phyloP scores from a whole-genome alignment of 2,797 vertebrate genomes.

The Crypturellus tataupa region DNA sequence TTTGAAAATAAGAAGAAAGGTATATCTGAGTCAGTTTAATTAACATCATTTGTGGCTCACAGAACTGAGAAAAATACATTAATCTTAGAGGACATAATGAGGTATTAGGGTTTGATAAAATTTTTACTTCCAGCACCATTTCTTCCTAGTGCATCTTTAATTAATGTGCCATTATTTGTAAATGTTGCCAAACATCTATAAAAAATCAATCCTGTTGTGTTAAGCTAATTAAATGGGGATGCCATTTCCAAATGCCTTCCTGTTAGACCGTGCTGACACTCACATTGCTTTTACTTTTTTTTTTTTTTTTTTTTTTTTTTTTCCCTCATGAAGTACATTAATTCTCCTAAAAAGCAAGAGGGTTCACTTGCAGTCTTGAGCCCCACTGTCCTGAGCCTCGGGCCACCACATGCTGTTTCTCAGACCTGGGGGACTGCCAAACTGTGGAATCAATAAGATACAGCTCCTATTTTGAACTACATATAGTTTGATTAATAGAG shows the following conservation, averaged over 20 bases:
- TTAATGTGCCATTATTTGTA: slow-evolving; percentile 20
- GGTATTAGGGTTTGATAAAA: slow-evolving; percentile 48
- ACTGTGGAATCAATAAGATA: rapidly evolving
- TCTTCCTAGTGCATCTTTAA: slow-evolving; percentile 43
- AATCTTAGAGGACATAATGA: slow-evolving; percentile 27
- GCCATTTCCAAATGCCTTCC: neutral
- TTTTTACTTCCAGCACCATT: slow-evolving; percentile 22
- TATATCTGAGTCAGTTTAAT: slow-evolving; percentile 25
- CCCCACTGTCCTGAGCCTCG: too few relatives aligned
- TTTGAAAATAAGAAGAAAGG: neutral
- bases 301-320: neutral
- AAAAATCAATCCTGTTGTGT: slow-evolving; percentile 1
- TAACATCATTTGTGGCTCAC: neutral
- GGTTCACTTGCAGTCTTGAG: too few relatives aligned
- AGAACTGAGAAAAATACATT: neutral
- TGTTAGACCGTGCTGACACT: neutral
- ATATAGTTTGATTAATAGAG: neutral
- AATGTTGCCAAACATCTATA: slow-evolving; percentile 23
- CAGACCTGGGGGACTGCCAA: neutral
- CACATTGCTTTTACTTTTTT: neutral
- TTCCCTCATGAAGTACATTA: neutral
- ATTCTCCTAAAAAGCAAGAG: too few relatives aligned
- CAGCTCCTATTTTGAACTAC: rapidly evolving
- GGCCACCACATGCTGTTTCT: neutral
- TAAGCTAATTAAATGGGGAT: slow-evolving; percentile 52